phyloP scores from a whole-genome alignment of 2,888 invertebrate genomes.

The Patella depressa region DNA sequence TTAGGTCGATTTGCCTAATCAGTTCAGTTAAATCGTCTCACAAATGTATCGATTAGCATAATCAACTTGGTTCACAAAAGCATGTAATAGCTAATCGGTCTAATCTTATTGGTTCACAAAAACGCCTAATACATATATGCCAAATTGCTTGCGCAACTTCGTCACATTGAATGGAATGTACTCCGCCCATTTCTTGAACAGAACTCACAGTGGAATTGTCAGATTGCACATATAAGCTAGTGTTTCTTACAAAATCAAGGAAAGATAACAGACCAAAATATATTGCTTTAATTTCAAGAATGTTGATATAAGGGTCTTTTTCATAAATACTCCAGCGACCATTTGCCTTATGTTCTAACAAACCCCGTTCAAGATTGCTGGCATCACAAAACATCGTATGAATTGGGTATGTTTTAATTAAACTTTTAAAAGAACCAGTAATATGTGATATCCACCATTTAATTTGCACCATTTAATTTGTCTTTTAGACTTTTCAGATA shows the following conservation, averaged over 20 bases:
- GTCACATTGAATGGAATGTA: slow-evolving; percentile 10
- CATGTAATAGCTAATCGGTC: too few species aligned
- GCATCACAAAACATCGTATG: slow-evolving; percentile 14
- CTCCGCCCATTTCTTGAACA: slow-evolving; percentile 32
- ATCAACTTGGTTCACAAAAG: too few species aligned
- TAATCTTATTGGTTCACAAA: too few species aligned
- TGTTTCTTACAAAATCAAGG: background rate
- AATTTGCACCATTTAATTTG: slow-evolving; percentile 3
- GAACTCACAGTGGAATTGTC: slow-evolving; percentile 33
- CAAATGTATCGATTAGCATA: too few species aligned
- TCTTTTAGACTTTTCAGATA: background rate
- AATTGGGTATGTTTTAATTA: slow-evolving; percentile 13
- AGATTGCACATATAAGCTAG: slow-evolving; percentile 23
- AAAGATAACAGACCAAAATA: slow-evolving; percentile 26
- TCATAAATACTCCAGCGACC: slow-evolving; percentile 29
- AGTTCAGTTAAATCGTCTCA: too few species aligned
- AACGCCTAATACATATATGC: slow-evolving; percentile 16
- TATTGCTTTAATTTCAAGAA: slow-evolving; percentile 23
- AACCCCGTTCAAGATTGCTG: slow-evolving; percentile 24
- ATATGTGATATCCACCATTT: background rate
- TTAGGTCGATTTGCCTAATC: too few species aligned
- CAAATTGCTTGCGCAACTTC: slow-evolving; percentile 17
- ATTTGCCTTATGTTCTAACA: background rate
- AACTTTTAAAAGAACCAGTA: slow-evolving; percentile 8
- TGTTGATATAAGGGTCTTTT: slow-evolving; percentile 21